Evolutionary conservation across 1,140 invertebrate genomes (phyloP).

Genomic region (Drosophila suzukii): DNA sequence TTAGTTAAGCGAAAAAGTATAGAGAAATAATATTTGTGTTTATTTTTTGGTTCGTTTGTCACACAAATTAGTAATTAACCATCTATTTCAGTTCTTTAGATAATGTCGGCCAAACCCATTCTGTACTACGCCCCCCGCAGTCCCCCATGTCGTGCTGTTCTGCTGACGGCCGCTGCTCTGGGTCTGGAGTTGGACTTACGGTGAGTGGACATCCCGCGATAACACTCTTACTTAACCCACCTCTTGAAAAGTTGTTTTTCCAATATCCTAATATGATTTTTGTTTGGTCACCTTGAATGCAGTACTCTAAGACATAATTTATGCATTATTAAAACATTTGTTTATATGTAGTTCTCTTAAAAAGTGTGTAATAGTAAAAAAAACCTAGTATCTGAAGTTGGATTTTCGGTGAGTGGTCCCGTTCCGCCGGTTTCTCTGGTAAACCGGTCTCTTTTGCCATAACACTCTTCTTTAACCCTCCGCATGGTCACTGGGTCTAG

Average conservation of each 20-base stretch:
- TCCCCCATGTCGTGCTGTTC: constrained; percentile 88
- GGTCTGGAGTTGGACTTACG: constrained; percentile 89
- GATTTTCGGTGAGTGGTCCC: constrained; percentile 86
- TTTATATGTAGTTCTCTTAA: no score
- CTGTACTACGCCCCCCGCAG: constrained; percentile 84
- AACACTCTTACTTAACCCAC: no score
- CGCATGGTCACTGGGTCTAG: neutral
- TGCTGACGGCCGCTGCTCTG: constrained; percentile 88
- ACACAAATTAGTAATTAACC: constrained; percentile 37
- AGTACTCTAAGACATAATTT: no score
- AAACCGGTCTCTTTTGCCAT: constrained; percentile 47
- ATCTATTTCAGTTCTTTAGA: constrained; percentile 19
- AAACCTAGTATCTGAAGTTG: constrained; percentile 85
- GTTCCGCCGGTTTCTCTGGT: constrained; percentile 29
- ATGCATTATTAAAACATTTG: no score
- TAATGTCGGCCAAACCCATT: constrained; percentile 75
- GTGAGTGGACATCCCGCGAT: constrained; percentile 34
- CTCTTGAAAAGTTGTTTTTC: no score
- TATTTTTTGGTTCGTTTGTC: constrained; percentile 4
- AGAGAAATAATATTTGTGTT: constrained; percentile 3
- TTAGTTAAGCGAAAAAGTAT: constrained; percentile 5
- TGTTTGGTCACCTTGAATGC: no score
- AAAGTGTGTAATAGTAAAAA: no score
- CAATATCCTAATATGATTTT: no score
- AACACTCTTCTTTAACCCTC: constrained; percentile 1